These are phyloP conservation scores for Plecturocebus donacophilus DNA, from an alignment of 2,113 vertebrate species.

Conservation along the genomic window DNA sequence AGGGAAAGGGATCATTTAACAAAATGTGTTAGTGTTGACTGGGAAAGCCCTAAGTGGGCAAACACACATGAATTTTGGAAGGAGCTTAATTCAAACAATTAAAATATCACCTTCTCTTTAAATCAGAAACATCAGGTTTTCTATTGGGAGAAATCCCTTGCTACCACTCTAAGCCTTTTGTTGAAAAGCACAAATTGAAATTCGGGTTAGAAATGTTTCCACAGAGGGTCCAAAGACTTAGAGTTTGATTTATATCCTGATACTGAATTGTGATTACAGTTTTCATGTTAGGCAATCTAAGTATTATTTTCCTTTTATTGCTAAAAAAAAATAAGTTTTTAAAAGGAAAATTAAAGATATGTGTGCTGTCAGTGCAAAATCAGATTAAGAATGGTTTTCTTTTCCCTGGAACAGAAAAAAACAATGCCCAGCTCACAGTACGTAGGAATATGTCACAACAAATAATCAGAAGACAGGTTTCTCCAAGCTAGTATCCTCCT, in stretches of 20 bases:
- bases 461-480: conserved; percentile 75
- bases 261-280: conserved; percentile 48
- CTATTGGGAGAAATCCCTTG: background rate
- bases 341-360: conserved; percentile 48
- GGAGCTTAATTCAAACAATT: background rate
- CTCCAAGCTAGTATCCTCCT: conserved; percentile 49
- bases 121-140: conserved; percentile 18
- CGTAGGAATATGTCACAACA: conserved; percentile 80
- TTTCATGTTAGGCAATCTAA: conserved; percentile 33
- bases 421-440: conserved; percentile 66
- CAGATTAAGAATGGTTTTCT: conserved; percentile 70
- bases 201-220: conserved; percentile 37
- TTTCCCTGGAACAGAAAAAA: conserved; percentile 71
- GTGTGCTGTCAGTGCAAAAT: conserved; percentile 68
- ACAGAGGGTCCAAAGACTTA: background rate
- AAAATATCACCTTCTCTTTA: background rate
- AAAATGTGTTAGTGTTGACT: background rate
- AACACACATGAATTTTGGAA: background rate
- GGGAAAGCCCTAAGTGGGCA: background rate
- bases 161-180: background rate
- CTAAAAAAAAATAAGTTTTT: conserved; percentile 11
- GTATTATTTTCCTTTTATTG: conserved; percentile 54
- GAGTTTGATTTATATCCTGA: conserved; percentile 33
- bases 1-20: conserved; percentile 32
- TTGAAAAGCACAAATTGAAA: conserved; percentile 56